These are phyloP conservation scores for Odocoileus virginianus DNA, from an alignment of 2,113 vertebrate species.

Conservation along the genomic window DNA sequence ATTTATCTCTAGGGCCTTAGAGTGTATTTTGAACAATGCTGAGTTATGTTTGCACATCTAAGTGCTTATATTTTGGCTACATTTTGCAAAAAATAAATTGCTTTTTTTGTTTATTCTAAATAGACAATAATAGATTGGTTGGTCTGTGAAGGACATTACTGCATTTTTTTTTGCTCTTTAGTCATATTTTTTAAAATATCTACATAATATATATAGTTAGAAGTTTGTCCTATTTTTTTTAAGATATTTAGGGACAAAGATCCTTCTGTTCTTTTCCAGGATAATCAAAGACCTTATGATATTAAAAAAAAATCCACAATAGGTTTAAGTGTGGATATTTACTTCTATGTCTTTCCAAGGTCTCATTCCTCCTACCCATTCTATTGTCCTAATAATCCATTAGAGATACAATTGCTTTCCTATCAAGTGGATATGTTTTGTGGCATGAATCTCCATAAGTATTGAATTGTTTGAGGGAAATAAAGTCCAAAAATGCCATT, in stretches of 20 bases:
- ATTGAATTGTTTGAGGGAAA: neutral
- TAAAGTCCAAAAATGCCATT: neutral
- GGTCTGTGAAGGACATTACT: neutral
- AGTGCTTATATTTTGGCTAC: neutral
- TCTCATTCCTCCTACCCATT: neutral
- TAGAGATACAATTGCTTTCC: neutral
- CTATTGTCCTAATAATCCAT: neutral
- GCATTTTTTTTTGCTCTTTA: neutral
- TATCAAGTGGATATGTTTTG: neutral
- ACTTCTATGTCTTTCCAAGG: neutral
- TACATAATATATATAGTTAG: neutral
- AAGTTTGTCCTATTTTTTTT: neutral
- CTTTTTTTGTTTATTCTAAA: neutral
- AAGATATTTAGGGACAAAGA: neutral
- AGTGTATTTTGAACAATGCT: neutral
- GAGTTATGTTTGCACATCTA: neutral
- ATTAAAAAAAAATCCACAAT: neutral
- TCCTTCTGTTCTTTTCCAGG: neutral
- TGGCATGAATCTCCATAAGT: neutral
- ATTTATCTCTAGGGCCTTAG: neutral
- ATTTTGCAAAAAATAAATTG: neutral
- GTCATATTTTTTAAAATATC: neutral
- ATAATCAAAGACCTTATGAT: neutral
- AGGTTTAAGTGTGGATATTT: neutral
- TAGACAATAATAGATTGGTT: neutral